phyloP scores from a whole-genome alignment of 2,797 vertebrate species.

The Ctenopoma kingsleyae region DNA sequence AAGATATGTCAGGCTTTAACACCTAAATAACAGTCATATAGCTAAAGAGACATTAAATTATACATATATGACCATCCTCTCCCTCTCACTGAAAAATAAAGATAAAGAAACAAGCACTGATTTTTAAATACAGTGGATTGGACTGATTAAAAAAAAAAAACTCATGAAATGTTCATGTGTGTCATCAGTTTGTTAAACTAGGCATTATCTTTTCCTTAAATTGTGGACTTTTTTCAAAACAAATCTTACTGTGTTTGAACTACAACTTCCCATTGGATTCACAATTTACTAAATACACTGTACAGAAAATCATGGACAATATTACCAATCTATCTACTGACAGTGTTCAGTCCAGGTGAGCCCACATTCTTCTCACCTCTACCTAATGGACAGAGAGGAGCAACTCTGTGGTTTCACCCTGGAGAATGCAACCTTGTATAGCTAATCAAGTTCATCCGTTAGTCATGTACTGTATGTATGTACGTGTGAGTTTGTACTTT shows the following conservation, averaged over 20 bases:
- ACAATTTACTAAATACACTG: constrained; percentile 50
- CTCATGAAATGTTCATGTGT: neutral
- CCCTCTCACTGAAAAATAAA: neutral
- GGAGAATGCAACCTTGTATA: constrained; percentile 75
- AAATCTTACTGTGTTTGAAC: constrained; percentile 32
- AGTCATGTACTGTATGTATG: constrained; percentile 78
- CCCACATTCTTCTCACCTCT: constrained; percentile 25
- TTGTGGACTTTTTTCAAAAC: constrained; percentile 24
- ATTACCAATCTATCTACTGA: constrained; percentile 46
- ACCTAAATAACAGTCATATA: constrained; percentile 8
- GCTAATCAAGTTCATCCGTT: constrained; percentile 75
- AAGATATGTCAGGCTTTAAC: neutral
- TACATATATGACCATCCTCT: neutral
- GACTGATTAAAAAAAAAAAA: too few relatives aligned
- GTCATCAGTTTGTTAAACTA: constrained; percentile 14
- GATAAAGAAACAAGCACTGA: neutral
- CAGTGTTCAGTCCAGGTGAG: constrained; percentile 39
- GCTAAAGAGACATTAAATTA: neutral
- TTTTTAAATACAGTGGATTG: neutral
- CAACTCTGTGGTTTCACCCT: constrained; percentile 54
- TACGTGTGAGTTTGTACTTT: constrained; percentile 77
- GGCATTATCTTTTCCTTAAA: constrained; percentile 23
- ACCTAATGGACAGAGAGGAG: constrained; percentile 48
- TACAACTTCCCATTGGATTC: constrained; percentile 27
- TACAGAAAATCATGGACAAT: constrained; percentile 62